These are phyloP conservation scores for Diorhabda sublineata DNA, from an alignment of 1,140 invertebrate genomes.

Conservation along the genomic window DNA sequence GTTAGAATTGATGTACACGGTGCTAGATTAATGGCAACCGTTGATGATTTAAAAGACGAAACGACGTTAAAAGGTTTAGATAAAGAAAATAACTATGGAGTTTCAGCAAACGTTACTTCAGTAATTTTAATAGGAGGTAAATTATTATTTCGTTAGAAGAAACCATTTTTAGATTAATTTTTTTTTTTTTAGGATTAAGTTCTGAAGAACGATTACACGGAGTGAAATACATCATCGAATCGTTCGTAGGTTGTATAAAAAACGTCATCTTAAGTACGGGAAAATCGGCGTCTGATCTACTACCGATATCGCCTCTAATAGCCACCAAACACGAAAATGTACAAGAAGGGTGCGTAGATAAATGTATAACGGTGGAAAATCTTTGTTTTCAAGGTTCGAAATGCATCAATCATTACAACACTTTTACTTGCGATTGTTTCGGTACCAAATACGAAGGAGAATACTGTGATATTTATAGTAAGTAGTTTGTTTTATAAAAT, in stretches of 20 bases:
- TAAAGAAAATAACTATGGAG: conserved; percentile 76
- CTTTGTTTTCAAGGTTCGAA: conserved; percentile 77
- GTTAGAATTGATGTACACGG: conserved; percentile 79
- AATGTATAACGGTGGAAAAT: conserved; percentile 74
- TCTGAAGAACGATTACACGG: conserved; percentile 80
- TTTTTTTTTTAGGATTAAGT: conserved; percentile 64
- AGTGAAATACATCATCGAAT: conserved; percentile 86
- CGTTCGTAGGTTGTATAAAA: conserved; percentile 86
- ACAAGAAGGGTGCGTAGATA: conserved; percentile 76
- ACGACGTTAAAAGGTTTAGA: conserved; percentile 74
- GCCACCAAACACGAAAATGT: conserved; percentile 83
- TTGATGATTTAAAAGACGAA: conserved; percentile 77
- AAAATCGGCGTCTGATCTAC: conserved; percentile 73
- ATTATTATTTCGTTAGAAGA: background rate
- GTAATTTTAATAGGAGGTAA: conserved; percentile 84
- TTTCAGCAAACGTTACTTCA: conserved; percentile 75
- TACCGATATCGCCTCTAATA: conserved; percentile 74
- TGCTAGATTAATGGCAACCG: conserved; percentile 72
- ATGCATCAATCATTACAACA: conserved; percentile 86
- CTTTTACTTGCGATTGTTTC: conserved; percentile 84
- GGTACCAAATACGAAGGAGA: conserved; percentile 86
- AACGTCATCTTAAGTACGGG: conserved; percentile 78
- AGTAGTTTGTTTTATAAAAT: conserved; percentile 43
- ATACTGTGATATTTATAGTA: conserved; percentile 85
- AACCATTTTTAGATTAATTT: background rate